Conservation (phyloP, 2,888 invertebrate genomes). For the Bembecia ichneumoniformis region DNA sequence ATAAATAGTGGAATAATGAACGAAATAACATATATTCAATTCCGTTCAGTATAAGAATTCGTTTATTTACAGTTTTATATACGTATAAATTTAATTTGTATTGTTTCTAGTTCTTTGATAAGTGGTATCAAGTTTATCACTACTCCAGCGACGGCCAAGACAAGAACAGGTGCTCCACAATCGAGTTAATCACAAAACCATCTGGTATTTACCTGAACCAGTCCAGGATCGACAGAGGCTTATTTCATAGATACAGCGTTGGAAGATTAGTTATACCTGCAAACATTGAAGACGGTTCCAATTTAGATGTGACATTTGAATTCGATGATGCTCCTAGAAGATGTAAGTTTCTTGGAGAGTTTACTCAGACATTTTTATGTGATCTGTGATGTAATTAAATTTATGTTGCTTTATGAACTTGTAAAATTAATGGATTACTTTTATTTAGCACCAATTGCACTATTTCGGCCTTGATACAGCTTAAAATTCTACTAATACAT, state of each 20-base stretch:
- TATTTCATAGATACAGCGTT: slow-evolving; percentile 46
- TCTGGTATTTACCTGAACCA: slow-evolving; percentile 42
- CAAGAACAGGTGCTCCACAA: slow-evolving; percentile 43
- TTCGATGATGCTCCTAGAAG: slow-evolving; percentile 45
- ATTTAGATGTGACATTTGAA: slow-evolving; percentile 33
- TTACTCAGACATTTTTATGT: background rate
- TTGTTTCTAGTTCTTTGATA: slow-evolving; percentile 40
- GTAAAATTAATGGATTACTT: background rate
- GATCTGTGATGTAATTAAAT: too few species aligned
- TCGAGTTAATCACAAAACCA: slow-evolving; percentile 31
- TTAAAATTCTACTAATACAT: too few species aligned
- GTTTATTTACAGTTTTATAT: too few species aligned
- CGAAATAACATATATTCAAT: too few species aligned
- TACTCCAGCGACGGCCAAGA: slow-evolving; percentile 45
- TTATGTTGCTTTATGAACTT: background rate
- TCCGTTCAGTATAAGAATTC: too few species aligned
- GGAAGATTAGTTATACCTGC: slow-evolving; percentile 31
- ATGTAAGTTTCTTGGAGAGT: slow-evolving; percentile 27
- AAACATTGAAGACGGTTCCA: slow-evolving; percentile 27
- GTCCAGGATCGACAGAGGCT: slow-evolving; percentile 43
- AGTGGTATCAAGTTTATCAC: slow-evolving; percentile 51
- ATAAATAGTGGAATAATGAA: too few species aligned
- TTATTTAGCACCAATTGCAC: too few species aligned
- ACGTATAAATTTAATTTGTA: slow-evolving; percentile 1
- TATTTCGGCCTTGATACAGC: too few species aligned